phyloP scores from a whole-genome alignment of 2,797 vertebrate genomes.

The Enteromius trimaculatus region DNA sequence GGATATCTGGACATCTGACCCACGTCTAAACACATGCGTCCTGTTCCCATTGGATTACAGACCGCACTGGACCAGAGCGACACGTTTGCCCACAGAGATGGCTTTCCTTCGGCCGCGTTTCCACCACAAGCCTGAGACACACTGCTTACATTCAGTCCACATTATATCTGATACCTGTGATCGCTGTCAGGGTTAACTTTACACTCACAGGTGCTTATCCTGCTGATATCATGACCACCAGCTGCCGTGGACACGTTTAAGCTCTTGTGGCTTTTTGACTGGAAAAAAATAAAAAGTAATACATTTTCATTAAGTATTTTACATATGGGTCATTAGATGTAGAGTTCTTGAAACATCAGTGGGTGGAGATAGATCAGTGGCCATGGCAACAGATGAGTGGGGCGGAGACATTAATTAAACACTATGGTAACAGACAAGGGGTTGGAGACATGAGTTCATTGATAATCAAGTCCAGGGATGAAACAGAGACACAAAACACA shows the following conservation, averaged over 20 bases:
- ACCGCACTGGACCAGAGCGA: neutral
- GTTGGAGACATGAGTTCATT: no score
- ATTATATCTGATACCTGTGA: neutral
- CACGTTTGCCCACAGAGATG: slow-evolving; percentile 3
- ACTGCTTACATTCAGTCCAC: neutral
- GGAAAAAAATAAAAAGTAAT: no score
- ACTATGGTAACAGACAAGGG: no score
- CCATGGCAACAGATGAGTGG: no score
- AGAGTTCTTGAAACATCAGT: no score
- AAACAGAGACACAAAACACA: no score
- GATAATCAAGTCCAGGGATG: no score
- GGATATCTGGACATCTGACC: neutral
- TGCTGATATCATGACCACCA: neutral
- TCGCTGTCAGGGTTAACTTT: neutral
- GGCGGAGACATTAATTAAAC: no score
- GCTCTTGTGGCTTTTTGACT: neutral
- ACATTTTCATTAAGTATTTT: no score
- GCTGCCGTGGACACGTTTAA: no score
- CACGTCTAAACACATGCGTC: neutral
- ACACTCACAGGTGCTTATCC: neutral
- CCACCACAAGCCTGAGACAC: neutral
- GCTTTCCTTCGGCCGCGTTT: neutral
- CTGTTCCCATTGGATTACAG: neutral
- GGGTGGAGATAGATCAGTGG: no score
- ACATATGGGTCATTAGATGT: no score